Evolutionary conservation across 2,797 vertebrate species (phyloP).

Genomic region (Enteromius argenteus): DNA sequence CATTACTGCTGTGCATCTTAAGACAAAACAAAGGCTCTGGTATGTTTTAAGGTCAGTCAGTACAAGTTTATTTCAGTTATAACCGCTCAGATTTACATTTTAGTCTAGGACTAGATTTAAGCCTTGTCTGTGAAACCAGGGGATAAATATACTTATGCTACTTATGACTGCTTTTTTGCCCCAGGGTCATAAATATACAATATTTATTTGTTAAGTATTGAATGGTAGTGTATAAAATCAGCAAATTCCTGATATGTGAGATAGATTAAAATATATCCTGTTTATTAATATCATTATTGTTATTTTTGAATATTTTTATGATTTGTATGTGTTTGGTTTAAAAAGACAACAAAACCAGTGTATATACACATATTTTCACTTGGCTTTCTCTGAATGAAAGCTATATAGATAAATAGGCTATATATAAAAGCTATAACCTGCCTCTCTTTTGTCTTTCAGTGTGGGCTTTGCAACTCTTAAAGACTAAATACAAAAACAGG

Average conservation of each 20-base stretch:
- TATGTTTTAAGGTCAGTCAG: too few species aligned
- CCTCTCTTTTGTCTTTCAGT: constrained; percentile 34
- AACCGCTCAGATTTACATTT: too few species aligned
- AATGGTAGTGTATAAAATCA: not conserved
- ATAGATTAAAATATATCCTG: not conserved
- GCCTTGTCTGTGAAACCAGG: too few species aligned
- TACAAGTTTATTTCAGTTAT: too few species aligned
- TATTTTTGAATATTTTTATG: not conserved
- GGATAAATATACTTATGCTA: too few species aligned
- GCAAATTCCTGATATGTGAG: not conserved
- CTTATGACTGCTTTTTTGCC: not conserved
- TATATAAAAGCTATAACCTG: not conserved
- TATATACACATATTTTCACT: not conserved
- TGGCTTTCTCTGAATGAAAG: not conserved
- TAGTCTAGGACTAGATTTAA: too few species aligned
- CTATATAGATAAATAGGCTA: too few species aligned
- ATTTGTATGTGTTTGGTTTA: not conserved
- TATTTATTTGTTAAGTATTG: constrained; percentile 10
- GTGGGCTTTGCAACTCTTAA: constrained; percentile 54
- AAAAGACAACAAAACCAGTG: not conserved
- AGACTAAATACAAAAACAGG: constrained; percentile 60
- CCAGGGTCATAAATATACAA: too few species aligned
- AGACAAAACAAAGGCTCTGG: too few species aligned
- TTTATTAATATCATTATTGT: not conserved
- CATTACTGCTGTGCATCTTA: too few species aligned